phyloP scores from a whole-genome alignment of 2,888 invertebrate species.

The Leuctra nigra region DNA sequence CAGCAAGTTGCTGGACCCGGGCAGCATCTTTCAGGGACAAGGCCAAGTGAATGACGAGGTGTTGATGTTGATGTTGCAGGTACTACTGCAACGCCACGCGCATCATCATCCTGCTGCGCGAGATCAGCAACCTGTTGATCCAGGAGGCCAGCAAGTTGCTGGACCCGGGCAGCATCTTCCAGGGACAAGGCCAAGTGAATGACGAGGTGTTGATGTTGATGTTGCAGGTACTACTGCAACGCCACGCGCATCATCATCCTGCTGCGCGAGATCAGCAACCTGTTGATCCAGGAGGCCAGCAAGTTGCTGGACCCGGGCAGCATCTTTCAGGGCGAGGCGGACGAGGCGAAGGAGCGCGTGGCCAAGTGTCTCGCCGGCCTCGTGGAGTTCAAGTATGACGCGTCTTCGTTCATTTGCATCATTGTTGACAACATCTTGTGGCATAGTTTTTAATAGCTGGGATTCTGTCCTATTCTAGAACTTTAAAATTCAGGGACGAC shows the following conservation, averaged over 20 bases:
- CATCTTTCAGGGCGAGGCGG: constrained; percentile 80
- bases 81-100: constrained; percentile 59
- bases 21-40: constrained; percentile 79
- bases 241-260: no score
- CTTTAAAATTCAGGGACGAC: constrained; percentile 10
- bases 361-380: constrained; percentile 45
- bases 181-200: no score
- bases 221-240: no score
- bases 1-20: constrained; percentile 65
- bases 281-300: constrained; percentile 67
- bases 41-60: no score
- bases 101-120: constrained; percentile 63
- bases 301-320: constrained; percentile 68
- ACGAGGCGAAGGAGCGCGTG: constrained; percentile 61
- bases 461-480: no score
- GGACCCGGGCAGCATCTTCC: constrained; percentile 75
- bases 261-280: constrained; percentile 70
- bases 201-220: no score
- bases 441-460: no score
- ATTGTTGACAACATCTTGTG: no score
- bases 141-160: constrained; percentile 62
- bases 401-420: no score
- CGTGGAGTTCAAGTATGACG: constrained; percentile 51
- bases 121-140: constrained; percentile 76
- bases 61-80: no score